Evolutionary conservation across 2,113 vertebrate species (phyloP), one percentile per base, ranked within the genome.

Genomic region (Mirounga angustirostris): DNA sequence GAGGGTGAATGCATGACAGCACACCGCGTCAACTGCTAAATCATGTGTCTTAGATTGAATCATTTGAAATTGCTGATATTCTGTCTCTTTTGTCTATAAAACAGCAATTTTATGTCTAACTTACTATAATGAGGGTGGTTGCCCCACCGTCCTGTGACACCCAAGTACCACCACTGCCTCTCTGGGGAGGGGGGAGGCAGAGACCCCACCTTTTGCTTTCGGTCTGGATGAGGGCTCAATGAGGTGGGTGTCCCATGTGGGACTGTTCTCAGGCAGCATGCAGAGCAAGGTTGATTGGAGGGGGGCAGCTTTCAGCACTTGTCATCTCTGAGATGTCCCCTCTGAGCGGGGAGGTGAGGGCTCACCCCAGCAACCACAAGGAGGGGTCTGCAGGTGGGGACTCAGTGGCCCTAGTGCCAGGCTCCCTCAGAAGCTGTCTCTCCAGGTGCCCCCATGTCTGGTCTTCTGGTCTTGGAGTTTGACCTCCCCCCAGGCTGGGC

Each of bases 1-100:
- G 5, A 63, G 24, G 12, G 4, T 46, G 2, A 18, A 7, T 0
- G 22, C 40, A 21, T 0, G 12, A 11, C 30, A 11, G 1, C 33
- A 2, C 15, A 21, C 30, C 33, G 46, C 19, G 59, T 22, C 33
- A 71, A n/a, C 16, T 7, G 36, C 61, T n/a, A 13, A 78, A 24
- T 13, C 15, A 28, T 0, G 1, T 4, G 13, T 4, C 58, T 33
- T 50, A 12, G 18, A 63, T 18, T 3, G 54, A 19, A 24, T 28
- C 18, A 7, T 28, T 63, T 21, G 46, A 71, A 26, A 79, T 24
- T 30, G 19, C 76, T 18, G 7, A 28, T 40, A n/a, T 43, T 69
- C n/a, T 24, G 24, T 14, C 7, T 18, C n/a, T 74, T 81, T 74
- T 2, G 10, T 40, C 33, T 93, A 26, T 28, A 61, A 28, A 36